Evolutionary conservation across 2,797 vertebrate genomes (phyloP), one percentile per base, ranked within the genome.

Genomic region (Dendrocincla tyrannina): DNA sequence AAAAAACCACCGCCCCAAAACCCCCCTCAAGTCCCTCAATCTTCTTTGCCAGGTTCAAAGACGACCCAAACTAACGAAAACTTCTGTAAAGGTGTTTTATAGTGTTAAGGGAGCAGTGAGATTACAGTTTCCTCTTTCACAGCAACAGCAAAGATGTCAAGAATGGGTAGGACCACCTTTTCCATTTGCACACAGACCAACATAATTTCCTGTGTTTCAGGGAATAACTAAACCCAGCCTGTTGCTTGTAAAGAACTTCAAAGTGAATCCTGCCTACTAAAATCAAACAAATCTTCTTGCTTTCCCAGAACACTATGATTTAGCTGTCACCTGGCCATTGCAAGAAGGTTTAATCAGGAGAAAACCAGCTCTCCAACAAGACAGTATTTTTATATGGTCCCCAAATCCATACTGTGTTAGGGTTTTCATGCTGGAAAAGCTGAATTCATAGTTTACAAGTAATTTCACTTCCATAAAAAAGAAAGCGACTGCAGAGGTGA

Each of bases 1-100:
- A 50, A 19, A 0, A 3, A 7, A 30, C 17, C 2, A 75, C 39
- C 11, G 22, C 0, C 1, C 3, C 0, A 0, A 11, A 55, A 15
- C 0, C 3, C 11, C 2, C 10, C 9, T 28, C 7, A 44, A 67
- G 7, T 5, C 17, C 11, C 8, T 47, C 60, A 42, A 1, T 56
- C 5, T 81, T n/a, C 12, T 25, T 88, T 94, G 27, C 11, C 56
- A 60, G 60, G 35, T n/a, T 47, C 23, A 81, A 76, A 72, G 33
- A 35, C 24, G 17, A 82, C 17, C 17, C 39, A 27, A 5, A 12
- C 33, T 60, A 80, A 52, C 55, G 27, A 25, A 2, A 30, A 55
- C 33, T 88, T 85, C n/a, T 74, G 18, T 72, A 47, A 28, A 44
- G n/a, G 28, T 81, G 53, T 69, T 93, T 62, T 77, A 56, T 3